A percentile compares a stretch with the other conserved stretches of the same genome.
These are phyloP conservation scores for Trachelus tabidus DNA, from an alignment of 2,888 invertebrate species.

Conservation along the genomic window DNA sequence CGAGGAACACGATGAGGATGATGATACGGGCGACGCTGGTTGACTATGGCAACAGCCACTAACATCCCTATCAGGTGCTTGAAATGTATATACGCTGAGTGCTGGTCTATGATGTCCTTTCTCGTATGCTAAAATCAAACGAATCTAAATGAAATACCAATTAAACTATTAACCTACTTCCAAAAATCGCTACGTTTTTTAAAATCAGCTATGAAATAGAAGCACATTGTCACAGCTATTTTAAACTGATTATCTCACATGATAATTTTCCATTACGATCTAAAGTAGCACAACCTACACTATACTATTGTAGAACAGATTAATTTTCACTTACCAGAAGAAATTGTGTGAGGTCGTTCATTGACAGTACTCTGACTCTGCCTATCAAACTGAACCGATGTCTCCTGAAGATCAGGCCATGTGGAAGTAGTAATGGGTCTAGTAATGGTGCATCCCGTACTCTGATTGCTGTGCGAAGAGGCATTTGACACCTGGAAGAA, in stretches of 20 bases:
- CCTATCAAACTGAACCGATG: constrained; percentile 77
- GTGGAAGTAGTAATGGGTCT: constrained; percentile 71
- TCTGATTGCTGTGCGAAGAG: constrained; percentile 68
- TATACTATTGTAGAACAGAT: neutral
- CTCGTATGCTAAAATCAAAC: constrained; percentile 77
- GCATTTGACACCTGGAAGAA: constrained; percentile 69
- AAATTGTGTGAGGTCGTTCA: constrained; percentile 93
- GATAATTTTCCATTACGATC: neutral
- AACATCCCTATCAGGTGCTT: constrained; percentile 74
- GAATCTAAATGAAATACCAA: constrained; percentile 1
- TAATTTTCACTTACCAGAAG: constrained; percentile 72
- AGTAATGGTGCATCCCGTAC: constrained; percentile 44
- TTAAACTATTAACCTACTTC: neutral
- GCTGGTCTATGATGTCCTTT: constrained; percentile 87
- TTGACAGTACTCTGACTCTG: constrained; percentile 78
- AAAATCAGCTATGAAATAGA: neutral
- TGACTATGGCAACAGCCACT: constrained; percentile 63
- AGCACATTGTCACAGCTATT: neutral
- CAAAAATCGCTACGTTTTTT: neutral
- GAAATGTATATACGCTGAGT: constrained; percentile 88
- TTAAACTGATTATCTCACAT: neutral
- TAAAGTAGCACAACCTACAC: neutral
- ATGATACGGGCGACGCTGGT: constrained; percentile 66
- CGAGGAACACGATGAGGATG: constrained; percentile 51
- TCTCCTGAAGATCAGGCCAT: constrained; percentile 84